phyloP scores from a whole-genome alignment of 2,113 vertebrate species.

The Urocolius indicus region DNA sequence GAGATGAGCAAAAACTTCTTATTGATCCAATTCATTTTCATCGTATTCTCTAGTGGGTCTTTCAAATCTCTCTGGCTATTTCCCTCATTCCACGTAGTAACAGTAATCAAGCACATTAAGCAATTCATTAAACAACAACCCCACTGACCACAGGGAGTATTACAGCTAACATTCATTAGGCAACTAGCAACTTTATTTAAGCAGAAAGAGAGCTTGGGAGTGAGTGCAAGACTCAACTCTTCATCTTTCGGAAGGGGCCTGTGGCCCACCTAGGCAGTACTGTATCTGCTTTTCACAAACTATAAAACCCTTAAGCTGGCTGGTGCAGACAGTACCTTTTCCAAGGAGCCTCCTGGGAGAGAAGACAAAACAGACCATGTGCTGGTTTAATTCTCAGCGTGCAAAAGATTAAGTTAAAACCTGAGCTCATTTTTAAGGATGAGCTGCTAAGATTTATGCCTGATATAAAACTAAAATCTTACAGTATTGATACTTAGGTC shows the following conservation, averaged over 20 bases:
- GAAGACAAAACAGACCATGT: conserved; percentile 6
- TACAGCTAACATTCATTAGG: conserved; percentile 84
- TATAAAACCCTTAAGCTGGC: conserved; percentile 34
- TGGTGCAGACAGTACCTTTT: conserved; percentile 40
- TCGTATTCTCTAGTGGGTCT: conserved; percentile 86
- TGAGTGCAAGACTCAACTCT: conserved; percentile 66
- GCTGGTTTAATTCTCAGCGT: conserved; percentile 38
- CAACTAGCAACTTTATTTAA: conserved; percentile 83
- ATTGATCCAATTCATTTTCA: conserved; percentile 88
- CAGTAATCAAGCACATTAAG: conserved; percentile 90
- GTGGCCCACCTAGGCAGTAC: conserved; percentile 29
- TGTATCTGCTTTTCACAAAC: conserved; percentile 46
- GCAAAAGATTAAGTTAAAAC: conserved; percentile 57
- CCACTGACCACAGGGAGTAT: conserved; percentile 84
- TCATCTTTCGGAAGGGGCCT: conserved; percentile 55
- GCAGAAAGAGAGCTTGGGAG: conserved; percentile 72
- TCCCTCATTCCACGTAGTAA: conserved; percentile 84
- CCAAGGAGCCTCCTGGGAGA: conserved; percentile 15
- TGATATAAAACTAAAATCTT: conserved; percentile 52
- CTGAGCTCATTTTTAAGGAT: conserved; percentile 42
- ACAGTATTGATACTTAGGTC: conserved; percentile 65
- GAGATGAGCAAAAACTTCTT: conserved; percentile 83
- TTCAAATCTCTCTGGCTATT: conserved; percentile 85
- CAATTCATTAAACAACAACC: conserved; percentile 89
- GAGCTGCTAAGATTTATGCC: conserved; percentile 61